These are phyloP conservation scores for Apamea anceps DNA, from an alignment of 2,888 invertebrate genomes.

Conservation along the genomic window DNA sequence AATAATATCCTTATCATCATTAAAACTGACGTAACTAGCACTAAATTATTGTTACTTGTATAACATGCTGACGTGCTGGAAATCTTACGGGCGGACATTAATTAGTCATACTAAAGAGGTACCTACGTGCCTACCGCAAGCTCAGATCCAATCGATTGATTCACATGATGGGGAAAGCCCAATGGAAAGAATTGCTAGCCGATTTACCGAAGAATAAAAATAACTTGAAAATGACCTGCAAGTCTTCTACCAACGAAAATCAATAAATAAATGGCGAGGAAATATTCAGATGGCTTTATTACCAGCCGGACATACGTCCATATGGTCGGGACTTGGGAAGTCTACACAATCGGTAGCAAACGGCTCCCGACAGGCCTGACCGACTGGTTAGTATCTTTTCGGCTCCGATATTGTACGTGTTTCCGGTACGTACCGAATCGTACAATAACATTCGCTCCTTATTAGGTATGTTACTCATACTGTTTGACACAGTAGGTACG, in stretches of 20 bases:
- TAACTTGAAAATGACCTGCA: background rate
- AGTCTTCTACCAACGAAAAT: background rate
- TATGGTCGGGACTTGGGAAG: constrained; percentile 41
- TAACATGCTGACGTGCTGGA: constrained; percentile 24
- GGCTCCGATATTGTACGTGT: constrained; percentile 70
- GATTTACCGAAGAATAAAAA: background rate
- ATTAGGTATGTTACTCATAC: constrained; percentile 51
- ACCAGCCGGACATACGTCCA: constrained; percentile 63
- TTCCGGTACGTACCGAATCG: constrained; percentile 69
- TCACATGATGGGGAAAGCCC: constrained; percentile 34
- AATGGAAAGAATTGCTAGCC: constrained; percentile 1
- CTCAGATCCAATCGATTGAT: constrained; percentile 35
- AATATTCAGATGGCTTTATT: constrained; percentile 54
- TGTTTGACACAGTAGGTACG: constrained; percentile 4
- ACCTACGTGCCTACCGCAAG: constrained; percentile 32
- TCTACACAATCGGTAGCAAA: constrained; percentile 53
- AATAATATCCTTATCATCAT: constrained; percentile 10
- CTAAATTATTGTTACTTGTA: constrained; percentile 27
- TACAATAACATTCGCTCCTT: constrained; percentile 64
- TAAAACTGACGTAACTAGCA: constrained; percentile 17
- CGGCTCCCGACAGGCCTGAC: constrained; percentile 55
- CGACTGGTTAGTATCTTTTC: constrained; percentile 69
- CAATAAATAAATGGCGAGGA: constrained; percentile 48
- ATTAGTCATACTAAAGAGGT: constrained; percentile 37
- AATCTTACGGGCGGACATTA: constrained; percentile 27